Evolutionary conservation across 2,113 vertebrate species (phyloP).

Genomic region (Tor tambroides): DNA sequence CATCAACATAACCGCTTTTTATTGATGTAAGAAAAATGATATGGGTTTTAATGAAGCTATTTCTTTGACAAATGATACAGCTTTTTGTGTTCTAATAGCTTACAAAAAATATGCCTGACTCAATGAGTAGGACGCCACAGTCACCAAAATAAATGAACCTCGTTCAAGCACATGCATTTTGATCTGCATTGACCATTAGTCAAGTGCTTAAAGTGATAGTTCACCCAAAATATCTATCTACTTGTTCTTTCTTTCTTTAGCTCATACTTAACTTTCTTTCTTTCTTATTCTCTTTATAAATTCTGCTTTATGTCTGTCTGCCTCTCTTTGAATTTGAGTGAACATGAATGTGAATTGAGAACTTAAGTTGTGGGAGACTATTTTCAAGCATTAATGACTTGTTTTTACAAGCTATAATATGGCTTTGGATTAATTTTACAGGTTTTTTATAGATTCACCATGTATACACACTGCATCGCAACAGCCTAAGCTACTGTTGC

Average conservation of each 20-base stretch:
- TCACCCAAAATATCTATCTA: background rate
- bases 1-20: conserved; percentile 12
- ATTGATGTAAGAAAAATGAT: background rate
- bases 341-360: background rate
- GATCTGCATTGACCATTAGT: background rate
- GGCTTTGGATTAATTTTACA: background rate
- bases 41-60: conserved; percentile 15
- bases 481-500: background rate
- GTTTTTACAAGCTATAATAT: background rate
- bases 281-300: background rate
- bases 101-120: background rate
- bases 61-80: conserved; percentile 16
- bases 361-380: background rate
- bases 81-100: background rate
- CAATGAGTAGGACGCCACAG: background rate
- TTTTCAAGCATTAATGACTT: background rate
- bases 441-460: background rate
- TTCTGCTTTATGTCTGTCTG: background rate
- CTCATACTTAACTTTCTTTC: background rate
- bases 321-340: background rate
- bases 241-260: background rate
- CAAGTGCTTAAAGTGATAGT: background rate
- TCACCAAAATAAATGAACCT: background rate
- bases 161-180: background rate
- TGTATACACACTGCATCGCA: background rate